Evolutionary conservation across 37 sponge, comb jelly and placozoan genomes (phyloP).

Genomic region (Mnemiopsis leidyi): DNA sequence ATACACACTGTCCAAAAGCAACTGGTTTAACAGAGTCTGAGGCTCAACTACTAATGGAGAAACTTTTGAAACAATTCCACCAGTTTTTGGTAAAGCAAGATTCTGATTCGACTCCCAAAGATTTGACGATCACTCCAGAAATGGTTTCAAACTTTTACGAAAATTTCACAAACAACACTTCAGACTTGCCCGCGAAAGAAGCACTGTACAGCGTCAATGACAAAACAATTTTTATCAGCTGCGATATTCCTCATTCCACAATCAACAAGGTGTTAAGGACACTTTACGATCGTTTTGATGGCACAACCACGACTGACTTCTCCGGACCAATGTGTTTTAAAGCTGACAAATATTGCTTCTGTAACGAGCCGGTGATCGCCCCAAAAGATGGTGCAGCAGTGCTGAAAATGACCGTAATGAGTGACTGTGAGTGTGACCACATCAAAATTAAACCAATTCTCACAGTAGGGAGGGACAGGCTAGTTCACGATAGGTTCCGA

Average conservation of each 20-base stretch:
- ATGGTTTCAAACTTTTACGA: no score
- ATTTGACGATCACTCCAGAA: neutral
- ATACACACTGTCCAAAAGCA: neutral
- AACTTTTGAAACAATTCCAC: neutral
- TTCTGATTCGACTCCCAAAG: neutral
- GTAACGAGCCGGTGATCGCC: neutral
- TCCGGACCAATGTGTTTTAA: neutral
- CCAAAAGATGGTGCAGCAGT: neutral
- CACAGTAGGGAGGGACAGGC: neutral
- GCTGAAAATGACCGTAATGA: neutral
- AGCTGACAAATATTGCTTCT: neutral
- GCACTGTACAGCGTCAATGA: neutral
- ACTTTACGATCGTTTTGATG: neutral
- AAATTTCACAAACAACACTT: neutral
- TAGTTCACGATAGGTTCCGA: neutral
- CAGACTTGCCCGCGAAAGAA: neutral
- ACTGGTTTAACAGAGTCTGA: neutral
- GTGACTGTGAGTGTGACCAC: neutral
- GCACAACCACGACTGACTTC: neutral
- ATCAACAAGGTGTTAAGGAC: neutral
- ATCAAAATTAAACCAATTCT: neutral
- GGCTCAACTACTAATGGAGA: neutral
- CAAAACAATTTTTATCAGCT: neutral
- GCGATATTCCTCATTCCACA: constrained; percentile 10
- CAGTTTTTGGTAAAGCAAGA: neutral